phyloP scores from a whole-genome alignment of 2,113 vertebrate genomes.

The Cynoglossus semilaevis region DNA sequence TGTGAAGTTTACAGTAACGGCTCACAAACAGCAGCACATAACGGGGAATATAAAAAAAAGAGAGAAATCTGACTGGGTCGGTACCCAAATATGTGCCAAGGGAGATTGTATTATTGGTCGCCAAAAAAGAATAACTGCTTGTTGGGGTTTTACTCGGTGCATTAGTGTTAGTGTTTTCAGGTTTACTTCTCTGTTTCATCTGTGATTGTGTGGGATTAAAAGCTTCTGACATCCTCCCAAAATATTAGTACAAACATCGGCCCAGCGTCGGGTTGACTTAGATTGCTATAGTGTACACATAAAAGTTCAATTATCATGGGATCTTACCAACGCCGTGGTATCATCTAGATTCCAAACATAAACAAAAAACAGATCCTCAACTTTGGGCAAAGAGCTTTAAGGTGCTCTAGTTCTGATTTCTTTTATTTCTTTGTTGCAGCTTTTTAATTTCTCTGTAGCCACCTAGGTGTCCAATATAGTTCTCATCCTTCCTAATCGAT shows the following conservation, averaged over 20 bases:
- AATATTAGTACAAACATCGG: too few relatives aligned
- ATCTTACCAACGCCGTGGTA: not conserved
- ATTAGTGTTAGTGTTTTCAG: too few relatives aligned
- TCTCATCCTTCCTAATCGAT: slow-evolving; percentile 76
- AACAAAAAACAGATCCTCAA: slow-evolving; percentile 38
- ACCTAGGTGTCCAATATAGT: slow-evolving; percentile 74
- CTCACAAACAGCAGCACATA: not conserved
- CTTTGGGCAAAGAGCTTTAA: slow-evolving; percentile 38
- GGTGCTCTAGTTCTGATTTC: slow-evolving; percentile 46
- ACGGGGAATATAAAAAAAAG: too few relatives aligned
- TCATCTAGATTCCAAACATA: slow-evolving; percentile 3
- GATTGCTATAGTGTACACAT: not conserved
- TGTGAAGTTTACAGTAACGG: slow-evolving; percentile 11
- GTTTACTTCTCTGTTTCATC: too few relatives aligned
- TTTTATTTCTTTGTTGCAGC: slow-evolving; percentile 60
- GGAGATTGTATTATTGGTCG: too few relatives aligned
- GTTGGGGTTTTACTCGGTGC: too few relatives aligned
- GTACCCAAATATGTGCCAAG: too few relatives aligned
- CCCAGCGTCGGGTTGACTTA: too few relatives aligned
- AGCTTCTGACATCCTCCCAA: too few relatives aligned
- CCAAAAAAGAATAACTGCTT: too few relatives aligned
- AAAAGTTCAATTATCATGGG: not conserved
- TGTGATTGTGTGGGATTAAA: too few relatives aligned
- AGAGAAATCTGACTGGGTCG: too few relatives aligned
- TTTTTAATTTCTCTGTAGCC: slow-evolving; percentile 74